A percentile compares a stretch with the other conserved stretches of the same genome.
Evolutionary conservation across 2,888 invertebrate species (phyloP).

Genomic region (Resseliella maxima): DNA sequence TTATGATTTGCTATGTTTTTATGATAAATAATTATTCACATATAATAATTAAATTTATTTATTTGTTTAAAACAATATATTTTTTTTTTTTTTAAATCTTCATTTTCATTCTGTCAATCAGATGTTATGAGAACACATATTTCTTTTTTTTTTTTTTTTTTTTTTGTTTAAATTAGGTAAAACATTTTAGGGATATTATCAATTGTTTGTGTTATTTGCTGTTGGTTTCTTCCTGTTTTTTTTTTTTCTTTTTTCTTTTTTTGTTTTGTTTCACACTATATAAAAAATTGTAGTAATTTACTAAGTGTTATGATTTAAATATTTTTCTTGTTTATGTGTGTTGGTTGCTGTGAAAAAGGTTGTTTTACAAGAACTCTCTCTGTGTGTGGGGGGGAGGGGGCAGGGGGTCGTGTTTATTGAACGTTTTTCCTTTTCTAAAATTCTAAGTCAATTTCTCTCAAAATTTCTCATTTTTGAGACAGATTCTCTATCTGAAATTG

Average conservation of each 20-base stretch:
- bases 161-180: conserved; percentile 26
- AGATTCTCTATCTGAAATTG: neutral
- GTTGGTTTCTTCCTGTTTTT: neutral
- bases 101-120: neutral
- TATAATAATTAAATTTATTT: conserved; percentile 8
- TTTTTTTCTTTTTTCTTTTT: neutral
- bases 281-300: neutral
- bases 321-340: neutral
- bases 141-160: too few species aligned
- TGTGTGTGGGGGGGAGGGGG: neutral
- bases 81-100: neutral
- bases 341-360: neutral
- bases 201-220: too few species aligned
- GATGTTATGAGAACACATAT: conserved; percentile 42
- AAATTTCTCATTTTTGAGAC: too few species aligned
- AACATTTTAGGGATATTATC: conserved; percentile 7
- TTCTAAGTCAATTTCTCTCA: neutral
- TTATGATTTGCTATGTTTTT: neutral
- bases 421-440: neutral
- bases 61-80: conserved; percentile 53
- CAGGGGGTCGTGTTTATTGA: neutral
- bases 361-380: neutral
- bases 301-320: neutral
- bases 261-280: neutral
- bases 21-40: conserved; percentile 19